A percentile compares a stretch with the other conserved stretches of the same genome.
phyloP scores from a whole-genome alignment of 2,113 vertebrate species.

The Boleophthalmus pectinirostris region DNA sequence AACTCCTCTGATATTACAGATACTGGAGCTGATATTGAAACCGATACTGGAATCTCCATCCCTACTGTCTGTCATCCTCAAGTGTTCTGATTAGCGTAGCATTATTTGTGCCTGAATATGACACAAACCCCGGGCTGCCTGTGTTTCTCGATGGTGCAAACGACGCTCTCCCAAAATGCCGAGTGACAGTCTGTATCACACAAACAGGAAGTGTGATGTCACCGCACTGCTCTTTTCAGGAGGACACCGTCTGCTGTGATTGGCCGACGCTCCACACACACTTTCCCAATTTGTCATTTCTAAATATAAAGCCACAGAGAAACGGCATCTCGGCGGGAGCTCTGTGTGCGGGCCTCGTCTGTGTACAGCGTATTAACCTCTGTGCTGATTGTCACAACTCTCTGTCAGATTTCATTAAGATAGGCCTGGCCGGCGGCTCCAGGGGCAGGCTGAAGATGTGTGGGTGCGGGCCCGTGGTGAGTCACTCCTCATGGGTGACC shows the following conservation, averaged over 20 bases:
- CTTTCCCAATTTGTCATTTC: slow-evolving; percentile 25
- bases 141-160: neutral
- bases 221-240: slow-evolving; percentile 8
- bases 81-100: neutral
- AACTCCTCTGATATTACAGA: too few relatives aligned
- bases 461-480: slow-evolving; percentile 28
- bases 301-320: slow-evolving; percentile 26
- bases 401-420: slow-evolving; percentile 74
- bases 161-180: neutral
- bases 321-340: slow-evolving; percentile 13
- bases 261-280: neutral
- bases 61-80: neutral
- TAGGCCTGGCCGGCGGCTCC: slow-evolving; percentile 25
- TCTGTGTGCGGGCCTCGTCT: slow-evolving; percentile 12
- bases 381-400: slow-evolving; percentile 62
- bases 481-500: slow-evolving; percentile 56
- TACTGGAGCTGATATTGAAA: too few relatives aligned
- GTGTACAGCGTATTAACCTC: slow-evolving; percentile 62
- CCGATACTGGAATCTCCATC: neutral
- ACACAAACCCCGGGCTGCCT: neutral
- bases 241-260: slow-evolving; percentile 29
- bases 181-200: slow-evolving; percentile 26
- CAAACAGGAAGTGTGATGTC: slow-evolving; percentile 16
- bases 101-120: slow-evolving; percentile 1
- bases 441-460: neutral